phyloP scores from a whole-genome alignment of 2,797 vertebrate species.

The Loriculus beryllinus region DNA sequence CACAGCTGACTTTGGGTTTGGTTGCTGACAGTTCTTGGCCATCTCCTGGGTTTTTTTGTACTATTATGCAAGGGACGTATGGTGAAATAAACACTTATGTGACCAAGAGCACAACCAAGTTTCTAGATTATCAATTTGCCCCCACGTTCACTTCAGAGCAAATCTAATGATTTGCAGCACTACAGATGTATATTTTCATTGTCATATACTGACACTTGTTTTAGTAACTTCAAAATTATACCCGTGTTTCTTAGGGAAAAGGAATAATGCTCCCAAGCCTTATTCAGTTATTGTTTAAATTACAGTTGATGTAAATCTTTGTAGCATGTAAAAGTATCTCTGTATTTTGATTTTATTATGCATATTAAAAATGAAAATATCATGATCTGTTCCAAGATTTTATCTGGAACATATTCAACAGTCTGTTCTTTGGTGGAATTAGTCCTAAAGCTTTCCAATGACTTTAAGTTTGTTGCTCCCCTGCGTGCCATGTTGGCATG shows the following conservation, averaged over 20 bases:
- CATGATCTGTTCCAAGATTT: constrained; percentile 25
- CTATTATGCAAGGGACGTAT: not conserved
- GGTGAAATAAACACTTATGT: not conserved
- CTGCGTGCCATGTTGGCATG: not conserved
- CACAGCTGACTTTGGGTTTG: not conserved
- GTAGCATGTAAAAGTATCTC: not conserved
- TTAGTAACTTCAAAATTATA: constrained; percentile 8
- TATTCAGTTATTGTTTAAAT: constrained; percentile 15
- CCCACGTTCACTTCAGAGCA: not conserved
- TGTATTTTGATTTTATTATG: constrained; percentile 16
- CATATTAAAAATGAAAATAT: constrained; percentile 47
- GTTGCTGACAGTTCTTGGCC: not conserved
- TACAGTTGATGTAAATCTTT: constrained; percentile 25
- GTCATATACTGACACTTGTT: not conserved
- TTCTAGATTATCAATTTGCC: not conserved
- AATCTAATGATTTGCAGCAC: not conserved
- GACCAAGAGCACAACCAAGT: not conserved
- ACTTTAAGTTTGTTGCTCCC: constrained; percentile 38
- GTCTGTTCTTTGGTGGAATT: constrained; percentile 44
- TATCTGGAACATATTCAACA: constrained; percentile 49
- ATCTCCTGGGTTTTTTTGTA: not conserved
- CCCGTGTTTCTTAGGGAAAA: constrained; percentile 5
- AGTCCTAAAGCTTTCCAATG: constrained; percentile 25
- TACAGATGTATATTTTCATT: not conserved
- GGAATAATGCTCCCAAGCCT: not conserved